Conservation (phyloP, 30 jellyfish, hydroid and myxozoan genomes). For the Nemopilema nomurai region DNA sequence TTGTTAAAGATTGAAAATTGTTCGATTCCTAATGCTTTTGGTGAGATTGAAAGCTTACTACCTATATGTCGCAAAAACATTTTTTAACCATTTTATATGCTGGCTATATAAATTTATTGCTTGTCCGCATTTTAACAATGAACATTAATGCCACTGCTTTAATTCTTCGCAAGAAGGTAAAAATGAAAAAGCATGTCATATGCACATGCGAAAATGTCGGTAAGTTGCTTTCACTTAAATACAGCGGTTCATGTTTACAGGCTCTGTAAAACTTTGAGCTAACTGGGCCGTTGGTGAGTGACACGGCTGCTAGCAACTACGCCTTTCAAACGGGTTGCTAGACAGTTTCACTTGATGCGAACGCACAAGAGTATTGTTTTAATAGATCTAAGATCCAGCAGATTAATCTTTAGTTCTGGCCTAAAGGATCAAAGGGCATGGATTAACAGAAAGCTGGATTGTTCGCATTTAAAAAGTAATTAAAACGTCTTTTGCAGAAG, state of each 20-base stretch:
- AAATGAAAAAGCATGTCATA: too few relatives aligned
- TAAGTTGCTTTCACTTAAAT: too few relatives aligned
- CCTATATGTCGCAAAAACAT: too few relatives aligned
- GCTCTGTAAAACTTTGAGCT: not conserved
- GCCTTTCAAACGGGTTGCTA: not conserved
- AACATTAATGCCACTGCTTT: too few relatives aligned
- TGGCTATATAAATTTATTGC: too few relatives aligned
- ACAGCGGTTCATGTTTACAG: not conserved
- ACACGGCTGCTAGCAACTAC: not conserved
- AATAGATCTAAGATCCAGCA: not conserved
- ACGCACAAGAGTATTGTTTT: not conserved
- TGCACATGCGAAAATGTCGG: too few relatives aligned
- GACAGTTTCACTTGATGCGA: not conserved
- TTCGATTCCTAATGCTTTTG: too few relatives aligned
- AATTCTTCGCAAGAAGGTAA: too few relatives aligned
- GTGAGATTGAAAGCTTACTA: too few relatives aligned
- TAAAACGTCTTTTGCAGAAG: not conserved
- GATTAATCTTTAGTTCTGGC: conserved; percentile 31
- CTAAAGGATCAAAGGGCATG: conserved; percentile 15
- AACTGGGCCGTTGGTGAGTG: not conserved
- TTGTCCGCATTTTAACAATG: too few relatives aligned
- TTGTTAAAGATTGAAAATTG: too few relatives aligned
- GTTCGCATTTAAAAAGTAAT: not conserved
- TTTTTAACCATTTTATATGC: too few relatives aligned
- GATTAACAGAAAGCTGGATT: conserved; percentile 5